A percentile compares a stretch with the other conserved stretches of the same genome.
Conservation (phyloP, 2,888 invertebrate species). For the Limenitis camilla region DNA sequence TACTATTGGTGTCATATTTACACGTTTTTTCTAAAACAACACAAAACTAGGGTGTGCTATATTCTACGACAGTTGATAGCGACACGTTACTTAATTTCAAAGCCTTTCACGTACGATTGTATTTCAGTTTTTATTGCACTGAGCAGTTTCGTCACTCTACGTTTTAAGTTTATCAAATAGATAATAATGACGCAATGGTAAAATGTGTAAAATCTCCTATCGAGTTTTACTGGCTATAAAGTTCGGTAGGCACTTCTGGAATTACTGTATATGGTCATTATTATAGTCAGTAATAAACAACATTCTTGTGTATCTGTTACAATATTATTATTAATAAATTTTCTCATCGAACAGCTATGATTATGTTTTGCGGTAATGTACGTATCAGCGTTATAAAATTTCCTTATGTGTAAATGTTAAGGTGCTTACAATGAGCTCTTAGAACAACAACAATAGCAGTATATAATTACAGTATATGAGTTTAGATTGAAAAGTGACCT, state of each 20-base stretch:
- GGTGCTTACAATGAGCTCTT: too few relatives aligned
- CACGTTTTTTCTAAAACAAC: neutral
- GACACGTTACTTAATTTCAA: conserved; percentile 2
- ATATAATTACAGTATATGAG: too few relatives aligned
- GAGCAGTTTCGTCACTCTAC: conserved; percentile 8
- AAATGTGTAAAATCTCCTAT: conserved; percentile 4
- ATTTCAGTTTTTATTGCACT: conserved; percentile 11
- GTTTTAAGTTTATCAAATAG: conserved; percentile 11
- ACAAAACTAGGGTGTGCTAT: conserved; percentile 2
- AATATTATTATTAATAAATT: too few relatives aligned
- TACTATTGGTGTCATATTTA: neutral
- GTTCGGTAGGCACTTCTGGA: conserved; percentile 4
- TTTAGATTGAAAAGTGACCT: too few relatives aligned
- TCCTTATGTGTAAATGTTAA: too few relatives aligned
- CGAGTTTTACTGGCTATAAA: conserved; percentile 5
- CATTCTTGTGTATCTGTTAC: too few relatives aligned
- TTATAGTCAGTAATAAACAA: too few relatives aligned
- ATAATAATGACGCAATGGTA: conserved; percentile 3
- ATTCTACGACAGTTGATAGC: neutral
- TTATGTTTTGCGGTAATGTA: too few relatives aligned
- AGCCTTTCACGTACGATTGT: conserved; percentile 9
- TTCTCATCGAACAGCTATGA: too few relatives aligned
- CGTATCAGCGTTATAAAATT: too few relatives aligned
- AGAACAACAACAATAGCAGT: too few relatives aligned
- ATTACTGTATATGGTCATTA: neutral